Evolutionary conservation across 2,113 vertebrate species (phyloP), one percentile per base, ranked within the genome.

Genomic region (Gobius niger): DNA sequence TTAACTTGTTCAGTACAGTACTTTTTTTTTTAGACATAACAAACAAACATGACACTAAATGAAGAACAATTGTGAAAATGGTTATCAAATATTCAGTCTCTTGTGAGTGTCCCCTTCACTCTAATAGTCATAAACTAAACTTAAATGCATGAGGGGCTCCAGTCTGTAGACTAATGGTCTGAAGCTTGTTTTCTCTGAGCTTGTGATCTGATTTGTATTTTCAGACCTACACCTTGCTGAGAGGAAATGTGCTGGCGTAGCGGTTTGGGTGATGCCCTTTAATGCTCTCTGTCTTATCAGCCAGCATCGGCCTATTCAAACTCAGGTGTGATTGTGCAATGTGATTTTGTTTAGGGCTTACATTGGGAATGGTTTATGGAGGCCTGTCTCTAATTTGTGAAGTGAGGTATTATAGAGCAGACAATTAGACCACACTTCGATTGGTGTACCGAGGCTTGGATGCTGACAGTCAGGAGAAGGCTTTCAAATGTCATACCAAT

Each of bases 401-500:
- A 88, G 82, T 82, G 86, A 76, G 84, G 90, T 85, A 86, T 86
- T 87, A 88, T 78, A 85, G 77, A 82, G 70, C 73, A 86, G 88
- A 89, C 88, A 88, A 89, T 90, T 90, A 91, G 83, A 84, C 81
- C 16, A 34, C 7, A 49, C 52, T 89, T 89, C 88, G 86, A 89
- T 91, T 86, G 78, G 75, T 67, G 41, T 62, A 68, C 16, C 24
- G 70, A 79, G 61, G 82, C 85, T 79, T 69, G 81, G 85, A 85
- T 89, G 88, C 87, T 90, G 87, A 91, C 90, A 90, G 87, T 89
- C 84, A 82, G 84, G 86, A 89, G 82, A 70, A 89, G 84, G 85
- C 87, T 91, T 90, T 89, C 83, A 89, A 88, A 90, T 91, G 89
- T 91, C 89, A 89, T 84, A 89, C 85, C 90, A 91, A 91, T 91